A percentile compares a stretch with the other conserved stretches of the same genome.
phyloP scores from a whole-genome alignment of 2,888 invertebrate species.

The Deilephila elpenor region DNA sequence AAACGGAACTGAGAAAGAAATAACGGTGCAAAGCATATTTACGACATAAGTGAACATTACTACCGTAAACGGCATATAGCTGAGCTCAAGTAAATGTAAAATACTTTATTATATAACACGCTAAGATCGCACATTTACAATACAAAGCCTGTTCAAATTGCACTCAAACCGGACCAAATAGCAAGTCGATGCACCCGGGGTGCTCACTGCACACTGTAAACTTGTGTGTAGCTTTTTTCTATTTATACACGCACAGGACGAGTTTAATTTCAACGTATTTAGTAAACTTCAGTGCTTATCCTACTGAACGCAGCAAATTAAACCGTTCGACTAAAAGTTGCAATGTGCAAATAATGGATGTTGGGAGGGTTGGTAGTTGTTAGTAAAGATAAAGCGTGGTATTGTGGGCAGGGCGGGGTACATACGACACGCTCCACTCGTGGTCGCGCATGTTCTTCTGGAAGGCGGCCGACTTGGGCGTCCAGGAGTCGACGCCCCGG shows the following conservation, averaged over 20 bases:
- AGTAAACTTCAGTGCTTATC: slow-evolving; percentile 31
- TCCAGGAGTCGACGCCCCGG: slow-evolving; percentile 89
- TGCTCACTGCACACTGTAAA: slow-evolving; percentile 46
- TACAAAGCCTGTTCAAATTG: slow-evolving; percentile 51
- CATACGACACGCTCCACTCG: slow-evolving; percentile 85
- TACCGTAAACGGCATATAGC: neutral
- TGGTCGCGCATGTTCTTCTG: slow-evolving; percentile 84
- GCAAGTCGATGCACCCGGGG: slow-evolving; percentile 62
- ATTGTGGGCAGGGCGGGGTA: slow-evolving; percentile 53
- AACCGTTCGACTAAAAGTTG: neutral
- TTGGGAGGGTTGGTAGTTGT: slow-evolving; percentile 44
- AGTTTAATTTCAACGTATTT: slow-evolving; percentile 40
- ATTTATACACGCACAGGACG: slow-evolving; percentile 48
- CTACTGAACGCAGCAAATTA: neutral
- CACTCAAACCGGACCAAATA: slow-evolving; percentile 53
- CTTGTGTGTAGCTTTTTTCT: slow-evolving; percentile 48
- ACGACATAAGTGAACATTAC: slow-evolving; percentile 4
- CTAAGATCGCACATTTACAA: neutral
- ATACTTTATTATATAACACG: neutral
- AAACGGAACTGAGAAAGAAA: slow-evolving; percentile 20
- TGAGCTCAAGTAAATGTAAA: neutral
- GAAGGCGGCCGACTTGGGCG: slow-evolving; percentile 87
- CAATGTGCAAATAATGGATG: neutral
- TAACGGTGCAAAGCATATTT: slow-evolving; percentile 32
- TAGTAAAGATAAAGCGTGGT: slow-evolving; percentile 51